Conservation (phyloP, 2,888 invertebrate genomes). For the Eulithis prunata region DNA sequence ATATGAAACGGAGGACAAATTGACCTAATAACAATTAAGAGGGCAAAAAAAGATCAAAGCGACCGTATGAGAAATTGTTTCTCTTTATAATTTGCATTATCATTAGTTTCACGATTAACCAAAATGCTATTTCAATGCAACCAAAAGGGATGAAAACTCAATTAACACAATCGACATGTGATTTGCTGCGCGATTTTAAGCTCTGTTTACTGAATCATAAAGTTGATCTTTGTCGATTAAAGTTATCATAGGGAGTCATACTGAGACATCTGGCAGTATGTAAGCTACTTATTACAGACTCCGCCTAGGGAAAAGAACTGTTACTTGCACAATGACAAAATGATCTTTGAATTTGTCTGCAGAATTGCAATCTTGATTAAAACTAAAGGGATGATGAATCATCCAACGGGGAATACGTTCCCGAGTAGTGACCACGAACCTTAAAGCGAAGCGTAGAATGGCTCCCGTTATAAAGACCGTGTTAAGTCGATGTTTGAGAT, state of each 20-base stretch:
- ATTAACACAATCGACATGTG: slow-evolving; percentile 48
- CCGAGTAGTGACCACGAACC: too few relatives aligned
- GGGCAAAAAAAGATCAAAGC: not conserved
- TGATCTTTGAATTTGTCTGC: slow-evolving; percentile 21
- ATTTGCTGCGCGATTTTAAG: slow-evolving; percentile 18
- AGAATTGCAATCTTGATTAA: slow-evolving; percentile 22
- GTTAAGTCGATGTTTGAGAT: too few relatives aligned
- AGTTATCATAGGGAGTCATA: slow-evolving; percentile 46
- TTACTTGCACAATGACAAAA: slow-evolving; percentile 26
- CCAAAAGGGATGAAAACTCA: slow-evolving; percentile 63
- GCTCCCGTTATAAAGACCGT: too few relatives aligned
- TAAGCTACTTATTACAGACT: slow-evolving; percentile 51
- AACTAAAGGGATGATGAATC: not conserved
- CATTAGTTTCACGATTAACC: slow-evolving; percentile 37
- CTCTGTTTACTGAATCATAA: slow-evolving; percentile 11
- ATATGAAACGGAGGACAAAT: too few relatives aligned
- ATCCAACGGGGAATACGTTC: too few relatives aligned
- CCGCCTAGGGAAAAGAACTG: slow-evolving; percentile 43
- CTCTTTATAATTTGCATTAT: slow-evolving; percentile 37
- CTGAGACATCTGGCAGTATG: slow-evolving; percentile 59
- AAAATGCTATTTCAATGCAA: slow-evolving; percentile 40
- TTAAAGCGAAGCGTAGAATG: too few relatives aligned
- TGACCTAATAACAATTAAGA: not conserved
- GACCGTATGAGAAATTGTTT: slow-evolving; percentile 16
- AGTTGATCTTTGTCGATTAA: slow-evolving; percentile 2